Percentiles rank a stretch among this genome's conserved stretches.
Evolutionary conservation across 2,113 vertebrate species (phyloP).

Genomic region (Lasiurus cinereus): DNA sequence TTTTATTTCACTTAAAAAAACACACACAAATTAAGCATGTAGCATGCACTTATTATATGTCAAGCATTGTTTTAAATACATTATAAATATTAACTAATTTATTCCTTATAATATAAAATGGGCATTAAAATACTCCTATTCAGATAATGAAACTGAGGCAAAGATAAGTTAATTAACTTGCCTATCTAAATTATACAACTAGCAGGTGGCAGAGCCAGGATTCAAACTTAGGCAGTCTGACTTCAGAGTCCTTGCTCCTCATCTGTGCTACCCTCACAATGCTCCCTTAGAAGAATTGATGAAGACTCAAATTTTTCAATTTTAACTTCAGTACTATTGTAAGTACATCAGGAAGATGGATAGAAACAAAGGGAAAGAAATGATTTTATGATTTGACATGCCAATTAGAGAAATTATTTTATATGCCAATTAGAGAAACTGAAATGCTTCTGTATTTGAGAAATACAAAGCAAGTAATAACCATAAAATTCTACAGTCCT

Average conservation of each 20-base stretch:
- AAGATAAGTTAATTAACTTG: background rate
- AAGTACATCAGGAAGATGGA: background rate
- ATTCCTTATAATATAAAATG: background rate
- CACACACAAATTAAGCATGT: background rate
- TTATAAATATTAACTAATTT: background rate
- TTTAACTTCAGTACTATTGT: background rate
- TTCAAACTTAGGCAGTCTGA: background rate
- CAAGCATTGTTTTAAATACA: background rate
- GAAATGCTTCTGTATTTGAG: slow-evolving; percentile 35
- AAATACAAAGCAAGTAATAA: background rate
- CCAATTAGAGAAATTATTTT: slow-evolving; percentile 17
- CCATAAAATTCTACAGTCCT: background rate
- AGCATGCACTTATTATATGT: background rate
- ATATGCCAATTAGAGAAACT: slow-evolving; percentile 32
- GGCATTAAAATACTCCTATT: background rate
- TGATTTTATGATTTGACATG: background rate
- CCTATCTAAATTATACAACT: background rate
- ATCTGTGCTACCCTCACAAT: background rate
- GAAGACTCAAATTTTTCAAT: background rate
- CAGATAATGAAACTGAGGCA: background rate
- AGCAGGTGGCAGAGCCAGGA: background rate
- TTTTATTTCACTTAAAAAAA: background rate
- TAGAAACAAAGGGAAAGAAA: slow-evolving; percentile 37
- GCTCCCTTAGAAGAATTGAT: background rate
- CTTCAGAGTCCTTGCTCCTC: background rate